A percentile compares a stretch with the other conserved stretches of the same genome.
phyloP scores from a whole-genome alignment of 2,888 invertebrate genomes.

The Petrolisthes manimaculis region DNA sequence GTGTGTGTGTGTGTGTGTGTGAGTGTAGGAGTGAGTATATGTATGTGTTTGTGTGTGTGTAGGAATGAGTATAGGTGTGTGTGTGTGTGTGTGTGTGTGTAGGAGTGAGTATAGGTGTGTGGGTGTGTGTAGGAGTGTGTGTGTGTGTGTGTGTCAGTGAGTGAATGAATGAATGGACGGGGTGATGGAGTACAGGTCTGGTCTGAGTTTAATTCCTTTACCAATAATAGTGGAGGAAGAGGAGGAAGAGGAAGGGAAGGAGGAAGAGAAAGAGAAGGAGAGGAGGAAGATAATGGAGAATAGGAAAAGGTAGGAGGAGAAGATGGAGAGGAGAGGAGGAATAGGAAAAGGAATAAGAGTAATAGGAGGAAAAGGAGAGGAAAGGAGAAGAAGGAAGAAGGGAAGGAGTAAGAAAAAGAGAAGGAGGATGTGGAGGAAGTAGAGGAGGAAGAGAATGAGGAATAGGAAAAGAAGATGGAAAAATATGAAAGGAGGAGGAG shows the following conservation, averaged over 20 bases:
- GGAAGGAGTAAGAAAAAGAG: conserved; percentile 13
- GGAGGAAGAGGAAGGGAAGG: neutral
- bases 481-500: neutral
- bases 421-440: neutral
- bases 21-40: no score
- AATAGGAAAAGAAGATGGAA: conserved; percentile 3
- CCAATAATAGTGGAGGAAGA: neutral
- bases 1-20: no score
- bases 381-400: conserved; percentile 13
- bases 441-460: neutral
- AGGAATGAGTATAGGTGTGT: no score
- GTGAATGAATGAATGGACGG: no score
- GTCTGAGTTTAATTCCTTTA: no score
- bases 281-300: neutral
- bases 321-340: neutral
- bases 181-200: no score
- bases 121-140: no score
- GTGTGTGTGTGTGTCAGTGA: no score
- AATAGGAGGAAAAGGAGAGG: neutral
- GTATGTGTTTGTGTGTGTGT: no score
- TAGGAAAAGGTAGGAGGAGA: neutral
- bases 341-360: neutral
- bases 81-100: no score
- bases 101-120: no score
- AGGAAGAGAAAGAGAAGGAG: neutral